Percentiles rank a stretch among this genome's conserved stretches.
phyloP scores from a whole-genome alignment of 2,888 invertebrate species.

The Drosophila testacea region DNA sequence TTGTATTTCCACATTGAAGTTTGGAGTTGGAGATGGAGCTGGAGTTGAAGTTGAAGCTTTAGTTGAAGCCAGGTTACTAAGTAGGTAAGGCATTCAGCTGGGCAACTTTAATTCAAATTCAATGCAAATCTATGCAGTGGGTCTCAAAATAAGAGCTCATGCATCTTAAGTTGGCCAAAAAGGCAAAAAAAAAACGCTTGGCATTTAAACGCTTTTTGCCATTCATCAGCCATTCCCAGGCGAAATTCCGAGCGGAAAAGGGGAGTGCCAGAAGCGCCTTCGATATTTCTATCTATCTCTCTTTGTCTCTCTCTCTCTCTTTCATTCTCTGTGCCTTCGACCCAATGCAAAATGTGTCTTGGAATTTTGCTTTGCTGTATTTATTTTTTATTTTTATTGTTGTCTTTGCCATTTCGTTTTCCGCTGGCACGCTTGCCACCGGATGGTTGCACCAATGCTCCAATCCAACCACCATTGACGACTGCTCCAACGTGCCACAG shows the following conservation, averaged over 20 bases:
- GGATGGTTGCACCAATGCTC: conserved; percentile 50
- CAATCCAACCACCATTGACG: conserved; percentile 31
- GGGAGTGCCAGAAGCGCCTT: conserved; percentile 69
- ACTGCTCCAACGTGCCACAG: conserved; percentile 41
- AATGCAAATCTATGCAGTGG: conserved; percentile 39
- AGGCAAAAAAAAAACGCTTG: conserved; percentile 49
- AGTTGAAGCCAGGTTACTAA: neutral
- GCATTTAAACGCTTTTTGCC: conserved; percentile 62
- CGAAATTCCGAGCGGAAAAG: conserved; percentile 62
- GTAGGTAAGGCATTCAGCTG: conserved; percentile 43
- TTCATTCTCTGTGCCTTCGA: conserved; percentile 4
- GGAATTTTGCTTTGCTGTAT: conserved; percentile 56
- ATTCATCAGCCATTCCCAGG: conserved; percentile 46
- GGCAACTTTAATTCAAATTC: conserved; percentile 21
- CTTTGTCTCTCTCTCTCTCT: neutral
- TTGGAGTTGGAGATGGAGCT: neutral
- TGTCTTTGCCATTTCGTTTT: conserved; percentile 60
- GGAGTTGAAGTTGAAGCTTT: neutral
- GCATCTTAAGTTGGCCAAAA: conserved; percentile 47
- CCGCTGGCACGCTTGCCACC: conserved; percentile 48
- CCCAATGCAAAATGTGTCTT: conserved; percentile 44
- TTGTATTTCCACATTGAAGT: conserved; percentile 64
- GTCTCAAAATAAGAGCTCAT: conserved; percentile 45
- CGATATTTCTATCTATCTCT: conserved; percentile 20
- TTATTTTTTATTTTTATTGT: conserved; percentile 38